Base-by-base conservation (phyloP, 2,113 vertebrate genomes). In the Phylloscopus whistleri region DNA sequence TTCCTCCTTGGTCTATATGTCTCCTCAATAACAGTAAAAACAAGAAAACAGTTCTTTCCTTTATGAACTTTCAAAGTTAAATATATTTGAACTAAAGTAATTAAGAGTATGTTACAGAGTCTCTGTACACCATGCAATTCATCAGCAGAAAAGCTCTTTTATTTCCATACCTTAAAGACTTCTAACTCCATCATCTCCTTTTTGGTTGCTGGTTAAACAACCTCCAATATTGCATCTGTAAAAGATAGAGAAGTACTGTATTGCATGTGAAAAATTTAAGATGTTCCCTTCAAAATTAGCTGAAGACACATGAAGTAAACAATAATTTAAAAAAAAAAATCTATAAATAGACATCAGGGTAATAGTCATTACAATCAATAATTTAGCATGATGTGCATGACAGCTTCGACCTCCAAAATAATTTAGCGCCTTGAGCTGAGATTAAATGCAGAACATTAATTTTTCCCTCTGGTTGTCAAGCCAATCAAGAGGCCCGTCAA, bases 391-490 rank as follows among this genome's bases (percentile, higher is more conserved):
- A 97, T 98, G 97, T 82, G 97, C 97, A 95, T 97, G 97, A 97
- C 39, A 77, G 97, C 96, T 98, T 97, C 84, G 46, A 97, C 98
- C 97, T 98, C 97, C 96, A 98, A 98, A 98, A 98, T 98, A 98
- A 98, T 97, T 98, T 98, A 98, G 95, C 1, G 13, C 97, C 96
- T 97, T 97, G 97, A 98, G 95, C 96, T 75, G 80, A 97, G 97
- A 98, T 98, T 98, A 98, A 98, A 98, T 96, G 97, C 95, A 98
- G 97, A 98, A 97, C 97, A 97, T 98, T 98, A 97, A 97, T 98
- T 98, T 98, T 98, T 98, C 95, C 96, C 96, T 97, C 95, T 95
- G 95, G 97, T 98, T 98, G 98, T 98, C 98, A 98, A 96, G 97
- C 95, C 98, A 98, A 98, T 97, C 95, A 97, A 97, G 89, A 97